These are phyloP conservation scores for Xylocampa areola DNA, from an alignment of 2,888 invertebrate species.

Conservation along the genomic window DNA sequence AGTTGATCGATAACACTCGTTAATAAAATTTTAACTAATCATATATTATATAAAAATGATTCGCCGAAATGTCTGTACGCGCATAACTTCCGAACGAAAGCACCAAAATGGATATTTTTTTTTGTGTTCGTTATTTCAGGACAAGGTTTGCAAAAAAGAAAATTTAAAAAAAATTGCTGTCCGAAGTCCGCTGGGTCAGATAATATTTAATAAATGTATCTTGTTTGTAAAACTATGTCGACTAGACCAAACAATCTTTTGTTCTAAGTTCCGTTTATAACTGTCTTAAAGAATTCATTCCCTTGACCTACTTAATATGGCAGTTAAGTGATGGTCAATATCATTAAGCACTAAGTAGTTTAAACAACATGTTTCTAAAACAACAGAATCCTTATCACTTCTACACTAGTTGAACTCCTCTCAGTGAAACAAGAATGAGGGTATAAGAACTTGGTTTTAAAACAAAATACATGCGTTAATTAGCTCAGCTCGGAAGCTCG, in stretches of 20 bases:
- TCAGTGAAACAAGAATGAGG: slow-evolving; percentile 1
- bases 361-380: slow-evolving; percentile 18
- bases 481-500: slow-evolving; percentile 14
- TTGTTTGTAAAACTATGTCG: too few relatives aligned
- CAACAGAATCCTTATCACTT: slow-evolving; percentile 17
- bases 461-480: background rate
- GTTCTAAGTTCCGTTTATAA: too few relatives aligned
- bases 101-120: too few relatives aligned
- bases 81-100: too few relatives aligned
- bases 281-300: background rate
- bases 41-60: too few relatives aligned
- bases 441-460: background rate
- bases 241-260: too few relatives aligned
- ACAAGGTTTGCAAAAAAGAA: too few relatives aligned
- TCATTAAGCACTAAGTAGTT: slow-evolving; percentile 23
- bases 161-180: too few relatives aligned
- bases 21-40: background rate
- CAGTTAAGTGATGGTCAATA: slow-evolving; percentile 30
- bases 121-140: too few relatives aligned
- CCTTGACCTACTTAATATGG: background rate
- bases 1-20: slow-evolving; percentile 9
- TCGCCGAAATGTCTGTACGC: too few relatives aligned
- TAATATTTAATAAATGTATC: too few relatives aligned
- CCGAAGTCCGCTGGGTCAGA: too few relatives aligned
- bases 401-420: slow-evolving; percentile 15